A percentile compares a stretch with the other conserved stretches of the same genome.
These are phyloP conservation scores for Hozukius guyotensis DNA, from an alignment of 2,797 vertebrate species.

Conservation along the genomic window DNA sequence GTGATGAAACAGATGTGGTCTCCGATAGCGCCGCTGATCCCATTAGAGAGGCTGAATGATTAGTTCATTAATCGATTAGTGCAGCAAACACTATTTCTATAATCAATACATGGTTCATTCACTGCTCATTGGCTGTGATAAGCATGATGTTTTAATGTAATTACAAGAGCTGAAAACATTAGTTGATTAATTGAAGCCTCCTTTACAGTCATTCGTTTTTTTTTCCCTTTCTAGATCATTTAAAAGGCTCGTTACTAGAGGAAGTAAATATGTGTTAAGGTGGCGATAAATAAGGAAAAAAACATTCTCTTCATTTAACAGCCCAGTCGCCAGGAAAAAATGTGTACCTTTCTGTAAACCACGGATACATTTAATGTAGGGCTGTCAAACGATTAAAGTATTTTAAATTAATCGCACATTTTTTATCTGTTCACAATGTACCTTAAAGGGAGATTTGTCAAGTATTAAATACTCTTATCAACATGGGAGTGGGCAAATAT, in stretches of 20 bases:
- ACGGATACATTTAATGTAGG: too few relatives aligned
- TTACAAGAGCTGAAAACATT: not conserved
- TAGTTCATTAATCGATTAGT: not conserved
- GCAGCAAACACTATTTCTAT: too few relatives aligned
- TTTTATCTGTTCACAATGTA: too few relatives aligned
- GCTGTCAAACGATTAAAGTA: too few relatives aligned
- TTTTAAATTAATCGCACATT: too few relatives aligned
- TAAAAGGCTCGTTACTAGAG: not conserved
- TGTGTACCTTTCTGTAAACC: too few relatives aligned
- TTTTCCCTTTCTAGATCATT: not conserved
- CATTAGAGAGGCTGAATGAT: not conserved
- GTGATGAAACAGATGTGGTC: not conserved
- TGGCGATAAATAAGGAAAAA: too few relatives aligned
- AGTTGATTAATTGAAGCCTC: not conserved
- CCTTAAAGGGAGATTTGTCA: too few relatives aligned
- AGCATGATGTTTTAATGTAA: not conserved
- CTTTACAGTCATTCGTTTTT: not conserved
- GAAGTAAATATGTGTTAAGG: not conserved
- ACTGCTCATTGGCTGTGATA: not conserved
- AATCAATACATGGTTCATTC: not conserved
- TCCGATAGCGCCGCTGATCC: not conserved
- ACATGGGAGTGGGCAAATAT: too few relatives aligned
- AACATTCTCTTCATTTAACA: too few relatives aligned
- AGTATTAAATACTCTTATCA: too few relatives aligned
- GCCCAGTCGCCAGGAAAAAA: too few relatives aligned